Evolutionary conservation across 2,797 vertebrate species (phyloP), one percentile per base, ranked within the genome.

Genomic region (Heliangelus exortis): DNA sequence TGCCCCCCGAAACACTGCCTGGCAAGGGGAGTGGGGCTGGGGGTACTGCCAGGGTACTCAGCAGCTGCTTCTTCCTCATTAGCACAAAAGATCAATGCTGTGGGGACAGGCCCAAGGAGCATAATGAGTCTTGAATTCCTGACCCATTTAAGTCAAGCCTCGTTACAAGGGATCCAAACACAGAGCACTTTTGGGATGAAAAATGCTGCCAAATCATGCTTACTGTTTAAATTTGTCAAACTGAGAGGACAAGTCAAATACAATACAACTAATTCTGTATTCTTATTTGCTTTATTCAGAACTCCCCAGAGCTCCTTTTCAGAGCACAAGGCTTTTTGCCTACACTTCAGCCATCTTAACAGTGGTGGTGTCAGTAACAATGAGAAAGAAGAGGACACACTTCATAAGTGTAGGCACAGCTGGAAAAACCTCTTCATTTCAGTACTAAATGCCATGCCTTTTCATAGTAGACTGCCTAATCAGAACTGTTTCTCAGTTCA

Each of bases 141-240:
- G 93, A 96, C 90, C 91, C 80, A 94, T 59, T 93, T 96, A 63
- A 94, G 93, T 97, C 95, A 96, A 90, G 83, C 5, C 28, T 90
- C 76, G 69, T 94, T 93, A 96, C 48, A 31, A 77, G 54, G 47
- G 55, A 90, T 62, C 73, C 0, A 0, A 82, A 53, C 0, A 0
- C 82, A 41, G 61, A 65, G 89, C 68, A 43, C 23, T 84, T 86
- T 19, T 36, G 83, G 69, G 72, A 81, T 67, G 87, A 91, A 89
- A 93, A 86, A 29, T 7, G 83, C 91, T 91, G 93, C 90, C 86
- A 95, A 90, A 91, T 78, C 69, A 69, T 50, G 91, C 93, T 92
- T 81, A 57, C 69, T 0, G 0, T 66, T 36, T 2, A 61, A 76
- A 54, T 93, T 23, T 84, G 71, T 76, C 92, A 86, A 78, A 58